Evolutionary conservation across 2,797 vertebrate genomes (phyloP), one percentile per base, ranked within the genome.

Genomic region (Melanotaenia parkinsoni): DNA sequence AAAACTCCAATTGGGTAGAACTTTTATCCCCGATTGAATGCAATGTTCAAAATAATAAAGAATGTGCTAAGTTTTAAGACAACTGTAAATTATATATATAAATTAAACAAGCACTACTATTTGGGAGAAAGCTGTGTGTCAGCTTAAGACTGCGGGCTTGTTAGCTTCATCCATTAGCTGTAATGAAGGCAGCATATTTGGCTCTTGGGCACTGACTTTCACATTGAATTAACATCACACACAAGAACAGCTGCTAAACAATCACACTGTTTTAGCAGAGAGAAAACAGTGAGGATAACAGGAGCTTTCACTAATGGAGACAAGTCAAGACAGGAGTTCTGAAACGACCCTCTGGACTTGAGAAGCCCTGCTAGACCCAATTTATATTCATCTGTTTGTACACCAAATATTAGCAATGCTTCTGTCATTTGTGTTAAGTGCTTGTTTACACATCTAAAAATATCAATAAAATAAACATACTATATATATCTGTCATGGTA

Each of bases 381-480:
- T 66, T 79, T 28, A 72, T 38, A 43, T 32, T 58, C 57, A 63
- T 54, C 5, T 43, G 40, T 18, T 43, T 43, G 40, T 43, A 16
- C 61, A 67, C 73, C 37, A 70, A 65, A 83, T 64, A 58, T 56
- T 30, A 63, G 12, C 26, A 60, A 61, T 59, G 43, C 64, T 63
- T 3, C 50, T 28, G 28, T 62, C 54, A 63, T 72, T 63, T 73
- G 37, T 61, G 43, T 81, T 79, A 72, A 32, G 74, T 28, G n/a
- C 72, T 60, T 85, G 83, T 86, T 85, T 66, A 81, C 84, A 74
- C 71, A 68, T 86, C 85, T 83, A 85, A 90, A 90, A 85, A 90
- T 88, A 88, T 63, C 76, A 83, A 86, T 82, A 84, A 85, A 82
- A 87, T 88, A 90, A 88, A 89, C 79, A 83, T 45, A 26, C 47